phyloP scores from a whole-genome alignment of 2,888 invertebrate genomes.

The Labia minor region DNA sequence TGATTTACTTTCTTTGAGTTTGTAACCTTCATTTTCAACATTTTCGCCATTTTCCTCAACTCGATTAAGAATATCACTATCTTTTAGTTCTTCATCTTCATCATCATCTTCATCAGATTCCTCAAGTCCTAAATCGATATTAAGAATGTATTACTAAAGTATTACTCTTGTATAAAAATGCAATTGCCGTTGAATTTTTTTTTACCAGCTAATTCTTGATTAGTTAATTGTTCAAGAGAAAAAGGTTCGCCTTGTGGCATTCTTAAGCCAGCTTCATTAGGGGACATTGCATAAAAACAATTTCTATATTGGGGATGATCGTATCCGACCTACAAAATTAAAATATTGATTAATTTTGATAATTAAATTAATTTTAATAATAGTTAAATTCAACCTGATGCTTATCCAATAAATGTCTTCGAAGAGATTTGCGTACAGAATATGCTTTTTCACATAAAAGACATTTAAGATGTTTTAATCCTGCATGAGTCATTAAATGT shows the following conservation, averaged over 20 bases:
- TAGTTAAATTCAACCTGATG: slow-evolving; percentile 31
- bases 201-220: neutral
- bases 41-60: neutral
- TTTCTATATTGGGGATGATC: slow-evolving; percentile 26
- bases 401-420: slow-evolving; percentile 40
- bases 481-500: slow-evolving; percentile 43
- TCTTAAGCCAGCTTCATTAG: slow-evolving; percentile 29
- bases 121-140: neutral
- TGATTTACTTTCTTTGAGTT: too few species aligned
- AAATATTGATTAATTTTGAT: too few species aligned
- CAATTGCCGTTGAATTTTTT: too few species aligned
- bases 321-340: neutral
- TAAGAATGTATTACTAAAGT: too few species aligned
- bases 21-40: neutral
- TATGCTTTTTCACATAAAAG: slow-evolving; percentile 42
- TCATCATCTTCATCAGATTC: neutral
- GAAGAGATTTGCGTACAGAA: slow-evolving; percentile 39
- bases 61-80: neutral
- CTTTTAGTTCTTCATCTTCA: neutral
- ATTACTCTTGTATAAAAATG: too few species aligned
- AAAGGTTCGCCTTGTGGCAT: slow-evolving; percentile 23
- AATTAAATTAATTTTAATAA: too few species aligned
- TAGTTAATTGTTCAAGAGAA: neutral
- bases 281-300: slow-evolving; percentile 28
- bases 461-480: slow-evolving; percentile 42